A percentile compares a stretch with the other conserved stretches of the same genome.
These are phyloP conservation scores for Macrocentrus cingulum DNA, from an alignment of 1,140 invertebrate species.

Conservation along the genomic window DNA sequence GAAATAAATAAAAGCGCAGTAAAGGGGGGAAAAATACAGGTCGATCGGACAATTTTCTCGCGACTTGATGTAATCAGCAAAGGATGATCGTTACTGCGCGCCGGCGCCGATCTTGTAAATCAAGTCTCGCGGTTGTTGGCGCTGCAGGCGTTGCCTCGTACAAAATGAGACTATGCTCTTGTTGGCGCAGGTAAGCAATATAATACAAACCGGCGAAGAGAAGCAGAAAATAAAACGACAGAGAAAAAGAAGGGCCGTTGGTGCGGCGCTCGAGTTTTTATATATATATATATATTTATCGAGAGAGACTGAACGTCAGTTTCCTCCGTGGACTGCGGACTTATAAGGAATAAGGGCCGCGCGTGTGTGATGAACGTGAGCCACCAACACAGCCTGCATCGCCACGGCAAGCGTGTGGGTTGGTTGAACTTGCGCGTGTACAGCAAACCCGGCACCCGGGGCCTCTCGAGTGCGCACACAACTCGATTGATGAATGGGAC, in stretches of 20 bases:
- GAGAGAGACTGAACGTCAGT: slow-evolving; percentile 26
- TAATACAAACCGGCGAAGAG: background rate
- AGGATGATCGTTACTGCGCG: slow-evolving; percentile 15
- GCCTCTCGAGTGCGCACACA: background rate
- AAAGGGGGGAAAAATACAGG: no score
- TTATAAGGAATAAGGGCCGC: slow-evolving; percentile 32
- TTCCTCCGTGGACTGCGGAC: slow-evolving; percentile 27
- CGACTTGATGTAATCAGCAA: slow-evolving; percentile 6
- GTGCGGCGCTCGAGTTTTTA: slow-evolving; percentile 25
- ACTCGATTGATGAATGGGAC: slow-evolving; percentile 9
- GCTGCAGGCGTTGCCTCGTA: slow-evolving; percentile 25
- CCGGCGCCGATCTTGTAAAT: slow-evolving; percentile 32
- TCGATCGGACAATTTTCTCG: slow-evolving; percentile 3
- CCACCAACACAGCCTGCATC: no score
- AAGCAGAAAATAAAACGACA: background rate
- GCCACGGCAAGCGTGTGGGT: slow-evolving; percentile 1
- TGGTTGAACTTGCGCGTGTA: slow-evolving; percentile 19
- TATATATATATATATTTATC: slow-evolving; percentile 15
- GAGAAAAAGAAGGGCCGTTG: background rate
- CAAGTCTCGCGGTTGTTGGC: slow-evolving; percentile 22
- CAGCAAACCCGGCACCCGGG: background rate
- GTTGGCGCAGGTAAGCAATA: background rate
- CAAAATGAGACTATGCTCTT: slow-evolving; percentile 10
- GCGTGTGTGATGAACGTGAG: slow-evolving; percentile 5
- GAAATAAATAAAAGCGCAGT: no score